phyloP scores from a whole-genome alignment of 2,797 vertebrate genomes.

The Coracias cyanogaster region DNA sequence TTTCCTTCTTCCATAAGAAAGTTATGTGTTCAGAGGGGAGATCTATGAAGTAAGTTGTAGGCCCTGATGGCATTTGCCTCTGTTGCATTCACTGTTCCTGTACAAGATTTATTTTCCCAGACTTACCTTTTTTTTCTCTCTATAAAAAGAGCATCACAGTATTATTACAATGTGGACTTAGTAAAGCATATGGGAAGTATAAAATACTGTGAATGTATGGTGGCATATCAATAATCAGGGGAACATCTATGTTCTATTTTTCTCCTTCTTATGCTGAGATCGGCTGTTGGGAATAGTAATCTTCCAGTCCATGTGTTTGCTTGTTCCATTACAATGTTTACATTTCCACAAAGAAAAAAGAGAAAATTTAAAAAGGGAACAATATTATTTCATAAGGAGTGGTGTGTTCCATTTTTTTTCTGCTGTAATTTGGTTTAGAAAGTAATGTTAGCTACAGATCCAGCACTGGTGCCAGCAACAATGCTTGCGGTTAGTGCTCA shows the following conservation, averaged over 20 bases:
- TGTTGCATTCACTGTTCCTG: background rate
- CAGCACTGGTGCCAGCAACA: background rate
- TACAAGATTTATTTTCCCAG: background rate
- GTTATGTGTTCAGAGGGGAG: background rate
- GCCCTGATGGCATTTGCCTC: background rate
- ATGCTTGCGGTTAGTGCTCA: background rate
- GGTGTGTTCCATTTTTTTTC: background rate
- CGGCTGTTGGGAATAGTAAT: background rate
- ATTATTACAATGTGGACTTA: background rate
- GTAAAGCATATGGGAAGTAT: background rate
- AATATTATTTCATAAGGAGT: background rate
- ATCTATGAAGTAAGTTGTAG: background rate
- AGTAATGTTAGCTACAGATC: background rate
- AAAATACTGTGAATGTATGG: background rate
- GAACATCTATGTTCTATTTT: background rate
- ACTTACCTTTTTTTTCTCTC: background rate
- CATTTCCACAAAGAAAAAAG: background rate
- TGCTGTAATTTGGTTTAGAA: background rate
- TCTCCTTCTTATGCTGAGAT: background rate
- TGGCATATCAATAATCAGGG: background rate
- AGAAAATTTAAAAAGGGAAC: accelerated
- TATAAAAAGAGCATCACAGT: background rate
- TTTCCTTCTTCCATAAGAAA: background rate
- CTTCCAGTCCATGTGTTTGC: background rate
- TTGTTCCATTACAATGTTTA: background rate